These are phyloP conservation scores for Amazona vittata DNA, from an alignment of 2,113 vertebrate species.

Conservation along the genomic window DNA sequence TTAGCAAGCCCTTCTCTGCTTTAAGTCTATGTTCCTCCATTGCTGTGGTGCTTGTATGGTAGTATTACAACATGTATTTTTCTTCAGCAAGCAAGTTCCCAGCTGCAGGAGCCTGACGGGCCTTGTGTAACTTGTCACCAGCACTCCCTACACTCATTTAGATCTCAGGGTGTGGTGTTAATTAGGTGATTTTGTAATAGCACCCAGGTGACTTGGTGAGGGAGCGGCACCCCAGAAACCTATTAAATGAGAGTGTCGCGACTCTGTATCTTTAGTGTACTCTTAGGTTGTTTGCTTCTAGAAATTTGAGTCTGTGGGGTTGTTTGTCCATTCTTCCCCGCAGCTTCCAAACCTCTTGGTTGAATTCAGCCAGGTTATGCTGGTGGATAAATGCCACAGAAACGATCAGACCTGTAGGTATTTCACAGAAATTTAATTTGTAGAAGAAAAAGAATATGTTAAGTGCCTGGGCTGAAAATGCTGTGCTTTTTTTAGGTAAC, in stretches of 20 bases:
- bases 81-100: constrained; percentile 1
- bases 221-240: constrained; percentile 33
- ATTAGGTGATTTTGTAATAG: constrained; percentile 57
- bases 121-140: constrained; percentile 34
- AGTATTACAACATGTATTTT: constrained; percentile 7
- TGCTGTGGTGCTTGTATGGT: not conserved
- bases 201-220: not conserved
- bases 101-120: constrained; percentile 25
- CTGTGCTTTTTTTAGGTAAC: not conserved
- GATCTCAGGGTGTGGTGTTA: constrained; percentile 50
- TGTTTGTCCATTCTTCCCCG: not conserved
- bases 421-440: not conserved
- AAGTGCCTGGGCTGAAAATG: not conserved
- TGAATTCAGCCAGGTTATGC: not conserved
- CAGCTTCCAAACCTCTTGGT: not conserved
- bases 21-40: not conserved
- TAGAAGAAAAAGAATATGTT: not conserved
- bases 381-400: not conserved
- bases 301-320: not conserved
- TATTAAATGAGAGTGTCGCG: not conserved
- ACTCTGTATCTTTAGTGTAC: not conserved
- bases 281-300: not conserved
- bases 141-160: not conserved
- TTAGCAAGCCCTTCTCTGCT: not conserved
- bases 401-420: not conserved